A percentile compares a stretch with the other conserved stretches of the same genome.
phyloP scores from a whole-genome alignment of 2,797 vertebrate genomes.

The Pogoniulus pusillus region DNA sequence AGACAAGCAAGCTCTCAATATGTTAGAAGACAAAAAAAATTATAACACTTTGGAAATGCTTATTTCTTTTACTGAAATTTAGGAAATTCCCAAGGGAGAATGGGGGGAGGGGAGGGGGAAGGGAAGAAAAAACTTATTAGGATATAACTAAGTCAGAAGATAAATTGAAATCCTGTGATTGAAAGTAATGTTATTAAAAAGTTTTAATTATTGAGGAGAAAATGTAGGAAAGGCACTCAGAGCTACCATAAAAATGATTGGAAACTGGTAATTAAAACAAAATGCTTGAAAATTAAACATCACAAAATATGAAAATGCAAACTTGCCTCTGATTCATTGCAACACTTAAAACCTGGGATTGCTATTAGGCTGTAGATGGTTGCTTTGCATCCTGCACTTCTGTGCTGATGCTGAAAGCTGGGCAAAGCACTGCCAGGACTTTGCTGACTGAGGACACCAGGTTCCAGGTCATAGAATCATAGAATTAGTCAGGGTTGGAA shows the following conservation, averaged over 20 bases:
- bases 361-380: background rate
- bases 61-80: slow-evolving; percentile 42
- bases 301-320: slow-evolving; percentile 52
- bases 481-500: too few species aligned
- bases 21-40: background rate
- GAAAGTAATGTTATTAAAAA: slow-evolving; percentile 69
- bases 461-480: too few species aligned
- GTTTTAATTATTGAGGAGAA: slow-evolving; percentile 70
- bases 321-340: slow-evolving; percentile 32
- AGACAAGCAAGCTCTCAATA: background rate
- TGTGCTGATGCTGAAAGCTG: background rate
- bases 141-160: slow-evolving; percentile 51
- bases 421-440: background rate
- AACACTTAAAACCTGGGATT: slow-evolving; percentile 1
- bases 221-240: slow-evolving; percentile 57
- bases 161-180: slow-evolving; percentile 67
- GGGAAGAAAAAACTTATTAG: background rate
- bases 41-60: background rate
- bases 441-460: background rate
- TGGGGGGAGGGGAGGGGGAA: too few species aligned
- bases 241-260: slow-evolving; percentile 70
- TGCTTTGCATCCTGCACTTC: background rate
- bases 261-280: slow-evolving; percentile 68
- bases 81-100: slow-evolving; percentile 41
- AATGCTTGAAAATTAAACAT: slow-evolving; percentile 62